phyloP scores from a whole-genome alignment of 35 echinoderm and acorn worm genomes.

The Heliocidaris erythrogramma region DNA sequence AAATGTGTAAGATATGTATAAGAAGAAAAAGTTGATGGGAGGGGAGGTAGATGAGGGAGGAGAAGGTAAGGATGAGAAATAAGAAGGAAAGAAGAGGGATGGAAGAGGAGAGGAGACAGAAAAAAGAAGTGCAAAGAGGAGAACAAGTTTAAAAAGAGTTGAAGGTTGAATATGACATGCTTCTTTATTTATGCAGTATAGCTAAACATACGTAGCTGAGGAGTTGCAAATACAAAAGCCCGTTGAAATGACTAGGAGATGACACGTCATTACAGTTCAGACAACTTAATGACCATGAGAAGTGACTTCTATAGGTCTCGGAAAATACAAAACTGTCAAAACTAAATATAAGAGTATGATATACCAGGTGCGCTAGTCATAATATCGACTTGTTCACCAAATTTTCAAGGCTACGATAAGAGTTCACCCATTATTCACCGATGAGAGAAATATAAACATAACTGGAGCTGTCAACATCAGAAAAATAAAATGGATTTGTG shows the following conservation, averaged over 20 bases:
- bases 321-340: not conserved
- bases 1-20: no score
- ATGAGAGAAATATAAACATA: not conserved
- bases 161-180: not conserved
- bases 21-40: no score
- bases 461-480: no score
- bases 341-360: not conserved
- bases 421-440: not conserved
- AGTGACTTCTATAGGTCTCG: slow-evolving; percentile 9
- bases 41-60: no score
- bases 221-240: not conserved
- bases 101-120: not conserved
- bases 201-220: not conserved
- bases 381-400: not conserved
- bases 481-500: no score
- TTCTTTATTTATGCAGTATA: not conserved
- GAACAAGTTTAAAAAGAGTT: not conserved
- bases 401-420: not conserved
- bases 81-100: not conserved
- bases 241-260: not conserved
- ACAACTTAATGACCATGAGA: not conserved
- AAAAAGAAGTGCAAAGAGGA: not conserved
- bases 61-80: not conserved
- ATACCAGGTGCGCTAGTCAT: not conserved
- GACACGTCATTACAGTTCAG: not conserved